phyloP scores from a whole-genome alignment of 2,888 invertebrate genomes.

The Peribatodes rhomboidaria region DNA sequence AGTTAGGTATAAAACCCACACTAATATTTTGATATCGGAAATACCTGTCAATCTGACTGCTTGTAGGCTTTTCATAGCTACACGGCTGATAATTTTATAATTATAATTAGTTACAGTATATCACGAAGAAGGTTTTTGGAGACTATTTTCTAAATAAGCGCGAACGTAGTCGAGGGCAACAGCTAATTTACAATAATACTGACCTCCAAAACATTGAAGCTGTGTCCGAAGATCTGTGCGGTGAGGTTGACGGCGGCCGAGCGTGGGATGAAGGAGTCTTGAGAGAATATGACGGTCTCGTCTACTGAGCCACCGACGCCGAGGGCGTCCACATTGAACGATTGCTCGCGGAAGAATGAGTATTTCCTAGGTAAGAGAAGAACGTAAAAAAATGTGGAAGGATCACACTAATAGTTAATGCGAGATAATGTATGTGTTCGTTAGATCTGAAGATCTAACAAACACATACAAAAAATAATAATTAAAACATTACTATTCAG shows the following conservation, averaged over 20 bases:
- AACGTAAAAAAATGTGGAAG: neutral
- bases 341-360: constrained; percentile 92
- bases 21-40: too few relatives aligned
- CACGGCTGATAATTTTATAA: too few relatives aligned
- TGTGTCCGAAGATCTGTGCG: constrained; percentile 92
- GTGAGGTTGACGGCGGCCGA: constrained; percentile 91
- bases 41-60: too few relatives aligned
- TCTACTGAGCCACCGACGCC: constrained; percentile 90
- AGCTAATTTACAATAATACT: too few relatives aligned
- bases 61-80: too few relatives aligned
- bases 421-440: too few relatives aligned
- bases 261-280: constrained; percentile 93
- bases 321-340: constrained; percentile 89
- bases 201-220: constrained; percentile 91
- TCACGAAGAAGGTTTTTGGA: neutral
- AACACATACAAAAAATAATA: too few relatives aligned
- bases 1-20: too few relatives aligned
- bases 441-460: too few relatives aligned
- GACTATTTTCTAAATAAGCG: neutral
- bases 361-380: constrained; percentile 86
- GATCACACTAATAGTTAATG: neutral
- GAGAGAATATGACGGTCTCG: constrained; percentile 92
- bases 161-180: too few relatives aligned
- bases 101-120: too few relatives aligned
- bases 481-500: too few relatives aligned